Percentiles rank a stretch among this genome's conserved stretches.
Conservation (phyloP, 2,888 invertebrate genomes). For the Sphaeridia pumilis region DNA sequence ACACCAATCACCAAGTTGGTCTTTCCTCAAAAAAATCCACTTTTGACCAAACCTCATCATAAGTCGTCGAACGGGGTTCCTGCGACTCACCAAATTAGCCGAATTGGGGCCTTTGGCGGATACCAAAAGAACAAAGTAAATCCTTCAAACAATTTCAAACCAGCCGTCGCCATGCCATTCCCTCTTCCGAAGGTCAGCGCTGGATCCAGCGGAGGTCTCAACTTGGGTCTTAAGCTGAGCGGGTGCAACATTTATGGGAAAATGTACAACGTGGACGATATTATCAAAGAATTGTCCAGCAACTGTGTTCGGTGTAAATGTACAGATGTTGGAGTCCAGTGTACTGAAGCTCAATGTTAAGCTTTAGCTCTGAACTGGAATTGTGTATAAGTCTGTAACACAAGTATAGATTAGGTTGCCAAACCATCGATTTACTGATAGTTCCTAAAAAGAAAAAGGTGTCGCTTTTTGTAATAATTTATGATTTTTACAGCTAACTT, state of each 20-base stretch:
- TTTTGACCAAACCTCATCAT: too few relatives aligned
- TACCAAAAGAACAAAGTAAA: neutral
- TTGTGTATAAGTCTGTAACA: too few relatives aligned
- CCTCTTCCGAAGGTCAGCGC: constrained; percentile 19
- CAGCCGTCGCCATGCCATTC: constrained; percentile 28
- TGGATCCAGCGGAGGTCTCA: constrained; percentile 22
- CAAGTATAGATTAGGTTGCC: too few relatives aligned
- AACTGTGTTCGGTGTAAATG: constrained; percentile 75
- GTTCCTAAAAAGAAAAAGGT: too few relatives aligned
- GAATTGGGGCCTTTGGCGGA: neutral
- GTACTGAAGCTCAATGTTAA: constrained; percentile 54
- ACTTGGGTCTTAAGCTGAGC: constrained; percentile 51
- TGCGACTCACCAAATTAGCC: neutral
- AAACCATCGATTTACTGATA: too few relatives aligned
- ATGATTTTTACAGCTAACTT: too few relatives aligned
- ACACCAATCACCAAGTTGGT: neutral
- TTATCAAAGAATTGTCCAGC: constrained; percentile 68
- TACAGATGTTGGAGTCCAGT: constrained; percentile 65
- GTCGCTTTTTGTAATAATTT: too few relatives aligned
- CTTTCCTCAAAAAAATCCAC: neutral
- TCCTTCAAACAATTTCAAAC: constrained; percentile 14
- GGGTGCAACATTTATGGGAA: constrained; percentile 83
- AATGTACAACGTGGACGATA: constrained; percentile 71
- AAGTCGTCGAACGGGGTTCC: neutral
- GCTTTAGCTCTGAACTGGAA: neutral